Base-by-base conservation (phyloP, 1,140 invertebrate genomes). In the Acromyrmex charruanus region DNA sequence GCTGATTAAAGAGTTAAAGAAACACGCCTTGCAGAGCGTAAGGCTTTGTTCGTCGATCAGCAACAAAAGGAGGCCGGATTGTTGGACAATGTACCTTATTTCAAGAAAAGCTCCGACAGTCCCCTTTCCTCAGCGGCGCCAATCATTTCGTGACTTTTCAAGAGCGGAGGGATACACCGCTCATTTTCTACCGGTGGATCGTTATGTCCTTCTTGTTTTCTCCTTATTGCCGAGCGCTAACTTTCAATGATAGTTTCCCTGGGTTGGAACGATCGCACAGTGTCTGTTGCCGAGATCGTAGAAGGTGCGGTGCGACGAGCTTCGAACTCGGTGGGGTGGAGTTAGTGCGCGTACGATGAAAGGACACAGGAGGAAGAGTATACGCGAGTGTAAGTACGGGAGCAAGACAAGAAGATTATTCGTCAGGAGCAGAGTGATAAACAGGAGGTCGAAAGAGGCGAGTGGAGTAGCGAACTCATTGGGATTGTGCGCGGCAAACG, bases 211-310 rank as follows among this genome's bases (percentile, higher is more conserved):
- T 25, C 72, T 85, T 85, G 82, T 85, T 85, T 77, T 77, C 82
- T 63, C 82, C 74, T 85, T 85, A 85, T 85, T 85, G 82, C 74
- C 51, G 21, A 35, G 74, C 72, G 72, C 82, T 77, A 85, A 85
- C 82, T 85, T 85, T 85, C 82, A 85, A 85, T 85, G 82, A 61
- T 49, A 85, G 49, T 85, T 85, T 85, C 74, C 59, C 28, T 21
- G 31, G 71, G 82, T 77, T 85, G 82, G 66, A 85, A 85, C 82
- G 82, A 85, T 85, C 82, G 74, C 49, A 72, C 72, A 63, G 61
- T 72, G 82, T 85, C 72, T 85, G 82, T 66, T 85, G 59, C 82
- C 63, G 82, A 55, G 74, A 74, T 44, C 44, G 51, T 53, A 31
- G 69, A 18, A 51, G 80, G 39, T 39, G 7, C 10, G 39, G 39